Conservation (phyloP, 2,797 vertebrate genomes). For the Notolepis coatsorum region DNA sequence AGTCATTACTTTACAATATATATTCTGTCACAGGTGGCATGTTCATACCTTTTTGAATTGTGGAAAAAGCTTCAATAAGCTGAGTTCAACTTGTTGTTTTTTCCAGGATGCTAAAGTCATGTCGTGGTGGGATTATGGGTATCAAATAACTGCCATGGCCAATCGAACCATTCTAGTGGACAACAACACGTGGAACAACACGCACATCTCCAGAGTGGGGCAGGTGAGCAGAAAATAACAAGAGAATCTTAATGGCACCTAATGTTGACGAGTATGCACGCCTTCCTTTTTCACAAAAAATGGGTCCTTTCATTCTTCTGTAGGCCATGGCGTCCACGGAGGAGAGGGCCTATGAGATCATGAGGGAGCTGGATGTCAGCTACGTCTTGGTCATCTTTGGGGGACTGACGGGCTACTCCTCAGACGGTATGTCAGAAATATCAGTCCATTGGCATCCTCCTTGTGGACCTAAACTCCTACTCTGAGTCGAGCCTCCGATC, state of each 20-base stretch:
- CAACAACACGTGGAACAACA: constrained; percentile 99
- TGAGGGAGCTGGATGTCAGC: constrained; percentile 98
- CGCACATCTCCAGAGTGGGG: constrained; percentile 97
- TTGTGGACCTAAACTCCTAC: too few relatives aligned
- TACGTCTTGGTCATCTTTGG: constrained; percentile 98
- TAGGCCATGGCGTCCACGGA: constrained; percentile 99
- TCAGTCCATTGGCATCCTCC: not conserved
- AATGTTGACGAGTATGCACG: not conserved
- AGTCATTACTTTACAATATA: not conserved
- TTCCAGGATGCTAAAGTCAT: constrained; percentile 97
- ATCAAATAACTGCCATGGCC: constrained; percentile 99
- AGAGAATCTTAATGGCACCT: not conserved
- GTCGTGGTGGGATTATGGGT: constrained; percentile 99
- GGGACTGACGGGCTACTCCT: constrained; percentile 96
- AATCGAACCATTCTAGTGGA: constrained; percentile 98
- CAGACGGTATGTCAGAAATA: constrained; percentile 85
- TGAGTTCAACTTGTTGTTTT: constrained; percentile 3
- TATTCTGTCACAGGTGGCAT: not conserved
- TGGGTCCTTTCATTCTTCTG: constrained; percentile 16
- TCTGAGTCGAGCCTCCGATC: too few relatives aligned
- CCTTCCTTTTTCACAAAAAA: not conserved
- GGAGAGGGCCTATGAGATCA: constrained; percentile 97
- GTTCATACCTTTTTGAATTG: not conserved
- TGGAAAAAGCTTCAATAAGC: not conserved
- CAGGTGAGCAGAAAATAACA: constrained; percentile 82